Conservation (phyloP, 1,140 invertebrate species). For the Scaptomyza hsui region DNA sequence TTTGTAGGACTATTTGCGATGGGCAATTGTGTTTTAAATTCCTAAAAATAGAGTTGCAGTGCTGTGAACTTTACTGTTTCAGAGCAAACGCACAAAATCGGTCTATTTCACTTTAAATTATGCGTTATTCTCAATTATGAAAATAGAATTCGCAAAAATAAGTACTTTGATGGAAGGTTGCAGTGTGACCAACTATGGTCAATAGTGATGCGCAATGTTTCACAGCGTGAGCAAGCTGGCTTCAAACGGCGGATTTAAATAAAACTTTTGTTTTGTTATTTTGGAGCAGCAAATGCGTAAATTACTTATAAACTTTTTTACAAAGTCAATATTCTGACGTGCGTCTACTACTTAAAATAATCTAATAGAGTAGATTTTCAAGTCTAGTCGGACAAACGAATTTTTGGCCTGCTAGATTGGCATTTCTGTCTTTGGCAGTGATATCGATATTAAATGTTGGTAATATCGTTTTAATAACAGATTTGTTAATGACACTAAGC, state of each 20-base stretch:
- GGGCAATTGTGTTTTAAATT: conserved; percentile 14
- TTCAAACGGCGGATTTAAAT: not conserved
- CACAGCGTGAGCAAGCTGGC: conserved; percentile 1
- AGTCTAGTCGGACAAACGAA: not conserved
- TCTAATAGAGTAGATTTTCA: too few relatives aligned
- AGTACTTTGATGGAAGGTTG: conserved; percentile 29
- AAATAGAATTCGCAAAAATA: conserved; percentile 69
- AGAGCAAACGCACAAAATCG: conserved; percentile 13
- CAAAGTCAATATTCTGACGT: too few relatives aligned
- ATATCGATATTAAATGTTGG: conserved; percentile 4
- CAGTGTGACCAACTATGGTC: conserved; percentile 49
- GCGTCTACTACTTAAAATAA: too few relatives aligned
- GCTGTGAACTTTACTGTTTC: conserved; percentile 8
- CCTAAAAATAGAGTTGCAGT: conserved; percentile 26
- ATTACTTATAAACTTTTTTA: too few relatives aligned
- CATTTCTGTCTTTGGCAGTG: not conserved
- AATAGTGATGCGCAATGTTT: conserved; percentile 8
- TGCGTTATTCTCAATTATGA: conserved; percentile 59
- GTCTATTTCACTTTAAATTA: conserved; percentile 37
- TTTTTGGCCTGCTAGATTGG: not conserved
- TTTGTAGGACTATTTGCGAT: conserved; percentile 5
- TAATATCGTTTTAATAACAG: not conserved
- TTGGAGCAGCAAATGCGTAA: too few relatives aligned
- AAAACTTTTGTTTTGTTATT: too few relatives aligned
- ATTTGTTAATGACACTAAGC: conserved; percentile 21